Base-by-base conservation (phyloP, 2,113 vertebrate genomes). In the Ovis canadensis region DNA sequence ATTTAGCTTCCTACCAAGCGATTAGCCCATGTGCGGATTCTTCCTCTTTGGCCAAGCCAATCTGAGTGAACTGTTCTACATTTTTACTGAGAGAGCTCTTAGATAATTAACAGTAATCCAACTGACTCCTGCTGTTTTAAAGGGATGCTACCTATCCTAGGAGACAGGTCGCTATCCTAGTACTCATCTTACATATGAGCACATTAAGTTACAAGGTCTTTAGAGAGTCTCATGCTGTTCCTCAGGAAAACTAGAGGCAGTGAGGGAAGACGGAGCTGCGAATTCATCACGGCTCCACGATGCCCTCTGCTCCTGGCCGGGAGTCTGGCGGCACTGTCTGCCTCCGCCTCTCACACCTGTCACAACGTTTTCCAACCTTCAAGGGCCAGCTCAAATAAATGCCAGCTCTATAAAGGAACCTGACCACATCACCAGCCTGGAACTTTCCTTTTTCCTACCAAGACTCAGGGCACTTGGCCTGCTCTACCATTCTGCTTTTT, bases 381-480 rank as follows among this genome's bases (percentile, higher is more conserved):
- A 40, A 36, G 67, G 11, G 48, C 21, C 92, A 95, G 78, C n/a
- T 95, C 77, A 90, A 92, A 92, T 84, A 74, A 23, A 40, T 3
- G 67, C 88, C 93, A 97, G 89, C 23, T 67, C 85, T 96, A 80
- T 84, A 64, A 86, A 84, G 93, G 90, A 87, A 88, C 33, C 86
- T 95, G 67, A 88, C 43, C 45, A 43, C 17, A 92, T 82, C 29
- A 81, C 40, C 36, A 81, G 31, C 23, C 33, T 64, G 10, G 27
- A 95, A 67, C 74, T 78, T 29, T 87, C 54, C 31, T 71, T 92
- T 31, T 50, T 87, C 40, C 86, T 81, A 57, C 29, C 78, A 86
- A 96, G 48, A 87, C 21, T 10, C 33, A 80, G 36, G 23, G n/a
- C 8, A 77, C 52, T 84, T 31, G 62, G 40, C 23, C 50, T 33